Percentiles rank a stretch among this genome's conserved stretches.
Conservation (phyloP, 2,888 invertebrate genomes). For the Pseudeuparius sepicola region DNA sequence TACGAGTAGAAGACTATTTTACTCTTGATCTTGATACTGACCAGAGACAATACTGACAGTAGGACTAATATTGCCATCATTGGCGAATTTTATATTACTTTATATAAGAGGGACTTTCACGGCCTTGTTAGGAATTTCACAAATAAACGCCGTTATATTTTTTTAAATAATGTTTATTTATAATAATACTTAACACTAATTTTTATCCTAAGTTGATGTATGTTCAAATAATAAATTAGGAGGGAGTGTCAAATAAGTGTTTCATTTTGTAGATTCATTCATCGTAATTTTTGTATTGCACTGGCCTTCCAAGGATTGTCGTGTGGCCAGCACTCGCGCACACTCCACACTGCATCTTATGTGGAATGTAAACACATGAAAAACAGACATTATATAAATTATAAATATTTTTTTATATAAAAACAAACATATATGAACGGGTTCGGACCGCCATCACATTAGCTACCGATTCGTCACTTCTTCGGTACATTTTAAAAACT, state of each 20-base stretch:
- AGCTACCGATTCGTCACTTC: slow-evolving; percentile 38
- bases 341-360: slow-evolving; percentile 35
- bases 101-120: too few species aligned
- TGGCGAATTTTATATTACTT: too few species aligned
- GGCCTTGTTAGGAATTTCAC: too few species aligned
- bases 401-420: slow-evolving; percentile 38
- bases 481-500: too few species aligned
- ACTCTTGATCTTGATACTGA: too few species aligned
- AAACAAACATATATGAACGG: slow-evolving; percentile 31
- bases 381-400: slow-evolving; percentile 38
- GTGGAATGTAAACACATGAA: slow-evolving; percentile 36
- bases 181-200: slow-evolving; percentile 37
- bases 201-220: slow-evolving; percentile 33
- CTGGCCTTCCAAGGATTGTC: slow-evolving; percentile 39
- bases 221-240: slow-evolving; percentile 36
- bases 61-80: too few species aligned
- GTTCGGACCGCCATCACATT: slow-evolving; percentile 35
- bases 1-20: too few species aligned
- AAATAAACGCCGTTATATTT: too few species aligned
- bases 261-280: slow-evolving; percentile 10
- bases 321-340: slow-evolving; percentile 31
- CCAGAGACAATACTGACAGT: too few species aligned
- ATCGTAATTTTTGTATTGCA: slow-evolving; percentile 31
- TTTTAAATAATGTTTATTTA: slow-evolving; percentile 33
- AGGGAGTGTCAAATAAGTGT: slow-evolving; percentile 35